Evolutionary conservation across 2,888 invertebrate species (phyloP).

Genomic region (Ophioninae sp.): DNA sequence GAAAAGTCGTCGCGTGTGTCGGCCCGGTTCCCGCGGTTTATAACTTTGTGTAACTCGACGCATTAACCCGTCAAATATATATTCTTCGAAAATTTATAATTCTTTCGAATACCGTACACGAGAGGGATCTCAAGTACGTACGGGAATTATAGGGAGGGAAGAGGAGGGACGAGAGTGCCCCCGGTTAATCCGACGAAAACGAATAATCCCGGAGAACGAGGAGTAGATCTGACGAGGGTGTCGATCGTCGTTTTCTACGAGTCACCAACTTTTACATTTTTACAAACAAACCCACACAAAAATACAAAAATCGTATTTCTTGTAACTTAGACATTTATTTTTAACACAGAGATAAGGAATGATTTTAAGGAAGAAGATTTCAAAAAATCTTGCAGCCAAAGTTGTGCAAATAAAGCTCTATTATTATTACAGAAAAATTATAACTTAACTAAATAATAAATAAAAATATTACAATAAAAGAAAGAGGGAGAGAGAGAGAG

Average conservation of each 20-base stretch:
- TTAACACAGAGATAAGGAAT: too few species aligned
- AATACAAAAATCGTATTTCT: too few species aligned
- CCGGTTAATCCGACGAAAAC: constrained; percentile 39
- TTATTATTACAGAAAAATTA: too few species aligned
- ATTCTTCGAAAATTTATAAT: constrained; percentile 49
- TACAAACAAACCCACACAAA: too few species aligned
- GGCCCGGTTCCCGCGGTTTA: constrained; percentile 59
- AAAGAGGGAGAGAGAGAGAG: constrained; percentile 44
- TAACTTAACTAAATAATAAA: background rate
- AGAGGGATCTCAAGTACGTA: background rate
- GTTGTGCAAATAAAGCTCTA: too few species aligned
- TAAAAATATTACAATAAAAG: background rate
- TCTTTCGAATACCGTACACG: constrained; percentile 34
- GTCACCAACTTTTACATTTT: too few species aligned
- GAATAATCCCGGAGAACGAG: constrained; percentile 39
- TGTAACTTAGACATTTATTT: too few species aligned
- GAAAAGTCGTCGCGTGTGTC: constrained; percentile 62
- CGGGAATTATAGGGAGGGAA: background rate
- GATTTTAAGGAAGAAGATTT: too few species aligned
- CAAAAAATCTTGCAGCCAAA: too few species aligned
- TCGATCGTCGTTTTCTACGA: background rate
- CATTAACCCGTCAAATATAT: constrained; percentile 66
- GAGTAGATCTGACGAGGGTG: background rate
- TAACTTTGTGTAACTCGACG: constrained; percentile 69
- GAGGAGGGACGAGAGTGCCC: constrained; percentile 11